Evolutionary conservation across 1,140 invertebrate species (phyloP).

Genomic region (Sogatella furcifera): DNA sequence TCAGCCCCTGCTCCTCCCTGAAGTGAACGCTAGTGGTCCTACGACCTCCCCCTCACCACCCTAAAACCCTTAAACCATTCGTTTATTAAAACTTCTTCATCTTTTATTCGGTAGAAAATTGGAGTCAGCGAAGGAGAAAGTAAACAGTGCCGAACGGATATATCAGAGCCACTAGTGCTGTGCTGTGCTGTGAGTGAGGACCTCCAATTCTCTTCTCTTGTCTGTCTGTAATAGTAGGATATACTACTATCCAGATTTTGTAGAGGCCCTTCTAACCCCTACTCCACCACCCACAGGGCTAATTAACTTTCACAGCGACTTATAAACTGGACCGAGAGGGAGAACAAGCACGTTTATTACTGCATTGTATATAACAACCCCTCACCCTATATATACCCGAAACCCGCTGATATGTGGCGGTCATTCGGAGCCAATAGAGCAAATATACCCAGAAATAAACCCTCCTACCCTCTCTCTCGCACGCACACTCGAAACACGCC

Average conservation of each 20-base stretch:
- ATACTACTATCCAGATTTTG: no score
- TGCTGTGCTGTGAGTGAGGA: neutral
- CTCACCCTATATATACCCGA: no score
- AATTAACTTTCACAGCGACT: conserved; percentile 1
- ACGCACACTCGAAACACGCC: no score
- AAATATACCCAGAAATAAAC: no score
- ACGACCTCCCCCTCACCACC: conserved; percentile 13
- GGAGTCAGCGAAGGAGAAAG: conserved; percentile 30
- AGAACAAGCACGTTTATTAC: no score
- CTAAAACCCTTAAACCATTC: conserved; percentile 28
- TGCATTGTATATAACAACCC: no score
- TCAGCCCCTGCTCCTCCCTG: neutral
- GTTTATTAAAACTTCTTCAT: conserved; percentile 34
- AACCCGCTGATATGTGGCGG: no score
- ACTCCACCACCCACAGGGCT: neutral
- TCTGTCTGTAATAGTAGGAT: no score
- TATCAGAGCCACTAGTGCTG: conserved; percentile 4
- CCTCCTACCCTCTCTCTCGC: no score
- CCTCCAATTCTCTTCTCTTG: neutral
- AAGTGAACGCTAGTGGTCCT: neutral
- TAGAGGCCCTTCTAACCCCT: neutral
- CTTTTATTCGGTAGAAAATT: conserved; percentile 34
- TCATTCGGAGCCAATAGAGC: no score
- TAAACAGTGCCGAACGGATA: conserved; percentile 25
- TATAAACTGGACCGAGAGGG: neutral